These are phyloP conservation scores for Squalus acanthias DNA, from an alignment of 2,797 vertebrate species.

Conservation along the genomic window DNA sequence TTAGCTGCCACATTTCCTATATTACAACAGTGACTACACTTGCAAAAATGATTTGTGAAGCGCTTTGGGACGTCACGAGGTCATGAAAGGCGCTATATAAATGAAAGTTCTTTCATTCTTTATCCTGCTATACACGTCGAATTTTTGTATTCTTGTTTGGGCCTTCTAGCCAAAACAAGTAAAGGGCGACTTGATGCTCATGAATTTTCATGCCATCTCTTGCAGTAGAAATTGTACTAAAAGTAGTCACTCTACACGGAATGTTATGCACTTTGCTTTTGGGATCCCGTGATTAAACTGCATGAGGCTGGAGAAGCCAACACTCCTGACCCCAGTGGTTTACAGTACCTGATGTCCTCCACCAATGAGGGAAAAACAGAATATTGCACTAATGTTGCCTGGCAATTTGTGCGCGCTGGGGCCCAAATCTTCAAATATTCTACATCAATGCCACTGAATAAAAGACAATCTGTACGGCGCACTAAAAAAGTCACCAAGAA, in stretches of 20 bases:
- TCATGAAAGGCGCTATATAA: not conserved
- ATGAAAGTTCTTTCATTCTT: not conserved
- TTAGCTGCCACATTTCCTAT: not conserved
- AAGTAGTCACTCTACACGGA: not conserved
- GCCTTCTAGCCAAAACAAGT: not conserved
- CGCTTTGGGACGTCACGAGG: not conserved
- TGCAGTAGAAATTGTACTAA: not conserved
- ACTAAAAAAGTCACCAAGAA: not conserved
- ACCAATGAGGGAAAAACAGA: not conserved
- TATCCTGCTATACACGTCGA: not conserved
- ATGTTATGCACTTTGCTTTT: not conserved
- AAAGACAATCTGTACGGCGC: not conserved
- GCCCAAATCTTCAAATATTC: not conserved
- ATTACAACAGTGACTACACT: not conserved
- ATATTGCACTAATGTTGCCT: constrained; percentile 19
- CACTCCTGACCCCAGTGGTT: not conserved
- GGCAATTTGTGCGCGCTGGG: not conserved
- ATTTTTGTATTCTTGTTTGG: not conserved
- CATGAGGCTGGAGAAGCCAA: not conserved
- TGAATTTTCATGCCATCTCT: not conserved
- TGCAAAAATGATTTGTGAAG: not conserved
- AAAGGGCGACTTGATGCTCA: not conserved
- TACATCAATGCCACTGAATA: not conserved
- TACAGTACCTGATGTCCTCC: not conserved
- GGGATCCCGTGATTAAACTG: not conserved